A percentile compares a stretch with the other conserved stretches of the same genome.
Conservation (phyloP, 2,888 invertebrate genomes). For the Carterocephalus palaemon region DNA sequence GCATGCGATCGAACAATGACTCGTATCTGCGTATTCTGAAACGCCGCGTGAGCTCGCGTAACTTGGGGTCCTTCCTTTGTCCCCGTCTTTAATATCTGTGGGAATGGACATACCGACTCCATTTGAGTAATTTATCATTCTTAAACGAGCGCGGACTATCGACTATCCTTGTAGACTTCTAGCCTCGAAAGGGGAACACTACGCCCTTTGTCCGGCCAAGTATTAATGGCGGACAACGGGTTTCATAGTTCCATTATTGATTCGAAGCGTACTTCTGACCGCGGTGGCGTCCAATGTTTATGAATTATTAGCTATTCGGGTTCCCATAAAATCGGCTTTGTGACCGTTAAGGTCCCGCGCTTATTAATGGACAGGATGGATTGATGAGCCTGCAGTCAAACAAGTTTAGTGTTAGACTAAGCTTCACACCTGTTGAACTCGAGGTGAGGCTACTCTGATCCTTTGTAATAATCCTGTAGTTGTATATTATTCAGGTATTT, state of each 20-base stretch:
- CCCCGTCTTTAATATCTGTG: constrained; percentile 76
- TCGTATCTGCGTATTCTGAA: constrained; percentile 67
- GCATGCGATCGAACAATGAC: constrained; percentile 65
- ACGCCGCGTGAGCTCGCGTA: constrained; percentile 68
- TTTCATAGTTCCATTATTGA: constrained; percentile 53
- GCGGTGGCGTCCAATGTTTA: constrained; percentile 62
- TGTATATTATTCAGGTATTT: no score
- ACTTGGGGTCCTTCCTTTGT: constrained; percentile 66
- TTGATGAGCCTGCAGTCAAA: constrained; percentile 9
- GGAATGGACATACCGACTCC: constrained; percentile 77
- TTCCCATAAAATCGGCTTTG: constrained; percentile 63
- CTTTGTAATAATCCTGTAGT: no score
- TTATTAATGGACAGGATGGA: constrained; percentile 1
- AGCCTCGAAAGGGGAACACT: constrained; percentile 60
- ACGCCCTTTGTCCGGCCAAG: constrained; percentile 57
- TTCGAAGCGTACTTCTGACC: constrained; percentile 42
- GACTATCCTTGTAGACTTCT: constrained; percentile 58
- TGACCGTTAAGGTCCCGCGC: constrained; percentile 14
- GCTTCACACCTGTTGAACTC: no score
- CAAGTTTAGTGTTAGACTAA: no score
- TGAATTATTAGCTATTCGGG: constrained; percentile 69
- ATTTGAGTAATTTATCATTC: constrained; percentile 78
- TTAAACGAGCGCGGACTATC: constrained; percentile 72
- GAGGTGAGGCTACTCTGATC: no score
- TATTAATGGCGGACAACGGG: constrained; percentile 64